Percentiles rank a stretch among this genome's conserved stretches.
phyloP scores from a whole-genome alignment of 2,888 invertebrate species.

The Limnephilus auricula region DNA sequence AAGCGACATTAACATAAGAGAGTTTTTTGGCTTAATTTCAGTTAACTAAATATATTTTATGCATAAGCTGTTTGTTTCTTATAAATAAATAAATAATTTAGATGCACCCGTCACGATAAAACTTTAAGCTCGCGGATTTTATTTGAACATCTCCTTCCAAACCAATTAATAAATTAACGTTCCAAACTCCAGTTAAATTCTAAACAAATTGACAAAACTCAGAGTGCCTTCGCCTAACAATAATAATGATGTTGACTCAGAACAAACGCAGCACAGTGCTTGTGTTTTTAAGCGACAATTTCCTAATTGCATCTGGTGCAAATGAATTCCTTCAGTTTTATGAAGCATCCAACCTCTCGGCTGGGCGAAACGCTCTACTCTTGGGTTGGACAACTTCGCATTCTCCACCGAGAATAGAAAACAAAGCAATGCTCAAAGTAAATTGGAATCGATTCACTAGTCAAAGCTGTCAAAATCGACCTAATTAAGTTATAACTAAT shows the following conservation, averaged over 20 bases:
- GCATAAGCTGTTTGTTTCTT: too few species aligned
- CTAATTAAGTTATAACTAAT: neutral
- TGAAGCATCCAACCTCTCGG: neutral
- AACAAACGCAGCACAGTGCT: neutral
- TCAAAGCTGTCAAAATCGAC: neutral
- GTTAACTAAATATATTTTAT: too few species aligned
- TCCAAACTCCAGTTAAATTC: neutral
- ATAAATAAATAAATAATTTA: neutral
- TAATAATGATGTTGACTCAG: neutral
- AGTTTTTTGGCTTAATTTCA: too few species aligned
- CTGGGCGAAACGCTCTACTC: neutral
- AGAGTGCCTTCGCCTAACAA: neutral
- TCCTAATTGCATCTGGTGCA: conserved; percentile 15
- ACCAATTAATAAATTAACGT: neutral
- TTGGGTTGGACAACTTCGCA: neutral
- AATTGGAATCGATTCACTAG: neutral
- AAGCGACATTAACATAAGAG: too few species aligned
- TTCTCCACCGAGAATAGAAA: neutral
- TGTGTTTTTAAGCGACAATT: conserved; percentile 24
- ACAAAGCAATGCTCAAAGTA: neutral
- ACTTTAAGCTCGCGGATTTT: neutral
- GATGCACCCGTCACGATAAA: neutral
- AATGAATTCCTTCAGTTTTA: conserved; percentile 31
- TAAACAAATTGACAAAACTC: neutral
- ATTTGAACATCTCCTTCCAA: neutral